These are phyloP conservation scores for Eupeodes luniger DNA, from an alignment of 2,888 invertebrate species.

Conservation along the genomic window DNA sequence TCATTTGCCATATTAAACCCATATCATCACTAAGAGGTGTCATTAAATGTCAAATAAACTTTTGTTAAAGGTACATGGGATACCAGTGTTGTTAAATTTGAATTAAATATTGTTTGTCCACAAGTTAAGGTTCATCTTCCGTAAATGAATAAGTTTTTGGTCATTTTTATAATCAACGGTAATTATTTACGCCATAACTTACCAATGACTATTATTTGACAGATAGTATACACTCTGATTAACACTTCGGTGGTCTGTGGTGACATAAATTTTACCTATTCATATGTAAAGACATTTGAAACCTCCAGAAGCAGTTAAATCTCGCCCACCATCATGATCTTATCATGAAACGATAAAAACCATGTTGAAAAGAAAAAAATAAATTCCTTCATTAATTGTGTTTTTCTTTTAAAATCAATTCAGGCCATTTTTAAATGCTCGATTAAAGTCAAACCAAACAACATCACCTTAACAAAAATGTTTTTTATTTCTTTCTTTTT, in stretches of 20 bases:
- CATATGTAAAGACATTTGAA: neutral
- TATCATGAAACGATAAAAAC: slow-evolving; percentile 20
- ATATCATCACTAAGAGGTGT: slow-evolving; percentile 44
- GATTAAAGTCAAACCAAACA: slow-evolving; percentile 59
- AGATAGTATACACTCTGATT: slow-evolving; percentile 49
- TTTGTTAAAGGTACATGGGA: neutral
- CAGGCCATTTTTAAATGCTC: slow-evolving; percentile 49
- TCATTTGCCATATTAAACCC: slow-evolving; percentile 50
- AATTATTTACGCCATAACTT: neutral
- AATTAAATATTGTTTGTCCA: neutral
- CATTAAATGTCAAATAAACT: slow-evolving; percentile 37
- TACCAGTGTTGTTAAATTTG: slow-evolving; percentile 26
- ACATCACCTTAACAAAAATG: slow-evolving; percentile 31
- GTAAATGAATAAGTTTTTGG: neutral
- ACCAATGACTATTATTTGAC: neutral
- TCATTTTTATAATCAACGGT: neutral
- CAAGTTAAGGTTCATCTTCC: neutral
- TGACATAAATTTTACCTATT: neutral
- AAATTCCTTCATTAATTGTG: slow-evolving; percentile 36
- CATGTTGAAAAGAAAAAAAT: slow-evolving; percentile 12
- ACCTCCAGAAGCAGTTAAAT: slow-evolving; percentile 8
- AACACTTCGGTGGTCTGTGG: slow-evolving; percentile 59
- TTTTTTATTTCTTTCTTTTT: slow-evolving; percentile 15
- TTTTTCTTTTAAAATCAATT: slow-evolving; percentile 39
- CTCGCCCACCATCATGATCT: neutral